Base-by-base conservation (phyloP, 2,113 vertebrate genomes). In the Bufo gargarizans region DNA sequence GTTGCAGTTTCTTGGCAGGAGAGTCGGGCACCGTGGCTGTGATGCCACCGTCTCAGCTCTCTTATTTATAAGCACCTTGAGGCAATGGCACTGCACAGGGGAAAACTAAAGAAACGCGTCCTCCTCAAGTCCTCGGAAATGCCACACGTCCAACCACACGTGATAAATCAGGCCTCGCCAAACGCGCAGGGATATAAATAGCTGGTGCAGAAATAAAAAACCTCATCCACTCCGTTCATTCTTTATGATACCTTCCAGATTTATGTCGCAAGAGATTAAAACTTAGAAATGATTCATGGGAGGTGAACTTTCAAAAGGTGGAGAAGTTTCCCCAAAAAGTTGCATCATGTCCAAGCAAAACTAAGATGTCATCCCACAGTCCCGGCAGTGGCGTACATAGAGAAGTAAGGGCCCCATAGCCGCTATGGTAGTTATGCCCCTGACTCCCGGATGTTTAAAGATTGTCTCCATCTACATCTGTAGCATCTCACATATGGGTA, bases 1-100 rank as follows among this genome's bases (percentile, higher is more conserved):
- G 55, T 16, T 76, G 19, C 13, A n/a, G 67, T 14, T 87, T 59
- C 53, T 87, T 88, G 79, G 69, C 69, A 82, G 55, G 19, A 50
- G n/a, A 19, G n/a, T 50, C 11, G 55, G 79, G 56, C 78, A 45
- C 79, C 22, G 43, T n/a, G 77, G 19, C 67, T 74, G 55, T 13
- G 69, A 50, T 50, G 56, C 61, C 43, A 63, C 55, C 43, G n/a
- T 22, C 43, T 76, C 58, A 82, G 86, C 56, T 76, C 17, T 88
- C 79, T 82, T 76, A 82, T 83, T 88, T 76, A 88, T 76, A 76
- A 83, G 86, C 79, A 88, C 86, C 86, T 88, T 72, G 50, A 82
- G 86, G 79, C 86, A 14, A 56, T 81, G 22, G 45, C 20, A 50
- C 8, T 16, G 19, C 63, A 45, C 43, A 19, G 33, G 55, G 17